Evolutionary conservation across 2,113 vertebrate species (phyloP), one percentile per base, ranked within the genome.

Genomic region (Anoplopoma fimbria): DNA sequence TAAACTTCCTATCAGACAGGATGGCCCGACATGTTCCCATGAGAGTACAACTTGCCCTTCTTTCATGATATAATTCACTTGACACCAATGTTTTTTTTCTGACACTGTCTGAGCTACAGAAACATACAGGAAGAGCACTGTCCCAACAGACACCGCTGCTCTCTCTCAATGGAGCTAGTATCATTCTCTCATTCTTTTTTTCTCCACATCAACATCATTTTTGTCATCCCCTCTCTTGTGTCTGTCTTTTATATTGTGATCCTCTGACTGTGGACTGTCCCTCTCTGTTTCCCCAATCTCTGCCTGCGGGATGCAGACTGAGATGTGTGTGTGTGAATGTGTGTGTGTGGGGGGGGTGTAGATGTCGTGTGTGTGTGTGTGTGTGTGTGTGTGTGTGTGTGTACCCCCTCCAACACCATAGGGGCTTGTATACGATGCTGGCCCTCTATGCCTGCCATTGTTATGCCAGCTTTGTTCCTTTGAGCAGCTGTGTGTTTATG

Each of bases 401-500:
- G 55, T 69, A 81, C 87, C 64, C 55, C 72, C 62, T 75, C 71
- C 72, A 88, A 62, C 62, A 82, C 87, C 80, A 74, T 60, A 75
- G 87, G 90, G 85, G 74, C 81, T 91, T 77, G 82, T 92, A 81
- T 87, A 77, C 33, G 38, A 85, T 85, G 84, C 88, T 90, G 91
- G 85, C 77, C 87, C 63, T 83, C 64, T 86, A 77, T 90, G 79
- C 68, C 70, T 89, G 85, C 81, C 75, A 83, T 89, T 93, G 82
- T 90, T 84, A 80, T 83, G 82, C 88, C 88, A 91, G 88, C 80
- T 87, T 91, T 91, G 86, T 87, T 77, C 87, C 84, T 92, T 84
- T 87, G 83, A 93, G 88, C 87, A 85, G 81, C 78, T 77, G 83
- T 84, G 67, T 65, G 63, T 81, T 63, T 73, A 61, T 85, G 79